Base-by-base conservation (phyloP, 2,888 invertebrate genomes). In the Loripinus fragilis region DNA sequence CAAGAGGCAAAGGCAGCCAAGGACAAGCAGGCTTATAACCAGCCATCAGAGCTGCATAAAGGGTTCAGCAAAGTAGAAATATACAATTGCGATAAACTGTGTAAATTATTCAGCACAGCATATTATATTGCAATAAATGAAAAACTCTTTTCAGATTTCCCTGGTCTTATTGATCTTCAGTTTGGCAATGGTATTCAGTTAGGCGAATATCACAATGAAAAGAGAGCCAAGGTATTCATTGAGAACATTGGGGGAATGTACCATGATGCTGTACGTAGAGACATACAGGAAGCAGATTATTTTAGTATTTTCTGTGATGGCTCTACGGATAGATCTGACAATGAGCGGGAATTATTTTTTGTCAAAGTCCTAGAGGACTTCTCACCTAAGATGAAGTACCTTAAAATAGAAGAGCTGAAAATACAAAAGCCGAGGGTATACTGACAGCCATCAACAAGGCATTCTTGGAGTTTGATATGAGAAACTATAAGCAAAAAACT, bases 271-370 rank as follows among this genome's bases (percentile, higher is more conserved):
- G n/a, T n/a, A n/a, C n/a, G n/a, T n/a, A n/a, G 15, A n/a, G n/a
- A n/a, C n/a, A n/a, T 45, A n/a, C n/a, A n/a, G n/a, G n/a, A n/a
- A n/a, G n/a, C 76, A 35, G 42, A 72, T 66, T 75, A 71, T 41
- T 76, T 81, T 25, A 76, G 74, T 52, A 60, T 81, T n/a, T 78
- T 76, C 52, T 76, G 82, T 74, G 78, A 82, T 69, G n/a, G n/a
- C n/a, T 72, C 77, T 12, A 77, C 82, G 38, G 82, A 76, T n/a
- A n/a, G n/a, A n/a, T n/a, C 76, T 25, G 81, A 81, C 15, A 64
- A 66, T 64, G 76, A 81, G 55, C 76, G 78, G 48, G 78, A 81
- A n/a, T n/a, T n/a, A n/a, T n/a, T n/a, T n/a, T n/a, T n/a, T n/a
- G n/a, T n/a, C n/a, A n/a, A n/a, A 60, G 28, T 74, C 0, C 65